A percentile compares a stretch with the other conserved stretches of the same genome.
phyloP scores from a whole-genome alignment of 2,797 vertebrate species.

The Betta splendens region DNA sequence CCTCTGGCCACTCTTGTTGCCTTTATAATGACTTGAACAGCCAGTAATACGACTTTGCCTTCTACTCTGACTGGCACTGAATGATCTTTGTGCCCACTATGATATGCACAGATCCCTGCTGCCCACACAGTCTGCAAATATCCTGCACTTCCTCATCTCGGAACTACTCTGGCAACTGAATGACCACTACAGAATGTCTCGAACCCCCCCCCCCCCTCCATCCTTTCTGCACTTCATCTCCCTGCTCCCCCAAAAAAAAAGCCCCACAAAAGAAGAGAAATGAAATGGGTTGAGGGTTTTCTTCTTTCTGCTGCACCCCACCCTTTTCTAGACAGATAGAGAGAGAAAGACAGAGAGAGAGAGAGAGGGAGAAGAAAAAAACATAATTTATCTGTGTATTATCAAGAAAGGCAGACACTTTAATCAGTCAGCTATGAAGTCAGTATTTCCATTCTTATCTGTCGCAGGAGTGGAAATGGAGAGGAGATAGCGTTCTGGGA shows the following conservation, averaged over 20 bases:
- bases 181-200: slow-evolving; percentile 58
- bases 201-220: slow-evolving; percentile 4
- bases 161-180: slow-evolving; percentile 43
- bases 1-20: slow-evolving; percentile 27
- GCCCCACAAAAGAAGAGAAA: slow-evolving; percentile 75
- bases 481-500: slow-evolving; percentile 96
- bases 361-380: slow-evolving; percentile 77
- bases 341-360: slow-evolving; percentile 32
- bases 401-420: slow-evolving; percentile 99
- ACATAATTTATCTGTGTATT: slow-evolving; percentile 99
- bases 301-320: slow-evolving; percentile 66
- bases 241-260: slow-evolving; percentile 54
- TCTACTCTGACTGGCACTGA: not conserved
- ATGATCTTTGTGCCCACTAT: slow-evolving; percentile 3
- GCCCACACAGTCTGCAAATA: slow-evolving; percentile 30
- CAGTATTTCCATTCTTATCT: slow-evolving; percentile 99
- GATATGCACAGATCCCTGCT: slow-evolving; percentile 16
- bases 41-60: slow-evolving; percentile 41
- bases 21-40: slow-evolving; percentile 41
- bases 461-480: slow-evolving; percentile 99
- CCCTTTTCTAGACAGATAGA: slow-evolving; percentile 74
- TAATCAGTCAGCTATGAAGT: slow-evolving; percentile 99
- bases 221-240: slow-evolving; percentile 38
- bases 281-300: slow-evolving; percentile 76
- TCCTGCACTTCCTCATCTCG: slow-evolving; percentile 27